A percentile compares a stretch with the other conserved stretches of the same genome.
Evolutionary conservation across 2,888 invertebrate genomes (phyloP).

Genomic region (Nomada flava): DNA sequence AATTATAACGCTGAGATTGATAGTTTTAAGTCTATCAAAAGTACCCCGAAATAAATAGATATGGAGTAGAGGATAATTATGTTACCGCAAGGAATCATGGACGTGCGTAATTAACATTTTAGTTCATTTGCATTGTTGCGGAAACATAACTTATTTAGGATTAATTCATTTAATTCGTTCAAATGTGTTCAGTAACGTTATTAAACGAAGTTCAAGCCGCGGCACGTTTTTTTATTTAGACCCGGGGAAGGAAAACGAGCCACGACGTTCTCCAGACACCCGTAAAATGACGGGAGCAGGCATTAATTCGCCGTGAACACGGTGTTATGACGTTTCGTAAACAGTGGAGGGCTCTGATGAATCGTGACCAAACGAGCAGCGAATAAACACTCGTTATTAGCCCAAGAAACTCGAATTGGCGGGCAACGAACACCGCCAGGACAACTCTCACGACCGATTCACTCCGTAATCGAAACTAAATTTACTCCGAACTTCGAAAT

Average conservation of each 20-base stretch:
- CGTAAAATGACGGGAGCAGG: slow-evolving; percentile 57
- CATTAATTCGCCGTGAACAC: slow-evolving; percentile 74
- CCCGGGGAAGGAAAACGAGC: slow-evolving; percentile 1
- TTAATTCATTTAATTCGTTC: too few species aligned
- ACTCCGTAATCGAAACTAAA: slow-evolving; percentile 44
- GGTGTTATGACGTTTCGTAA: slow-evolving; percentile 80
- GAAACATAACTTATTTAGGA: too few species aligned
- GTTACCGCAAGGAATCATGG: too few species aligned
- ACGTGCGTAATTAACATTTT: too few species aligned
- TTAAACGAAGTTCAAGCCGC: not conserved
- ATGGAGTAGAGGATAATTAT: too few species aligned
- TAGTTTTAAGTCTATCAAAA: too few species aligned
- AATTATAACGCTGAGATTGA: too few species aligned
- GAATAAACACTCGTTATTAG: slow-evolving; percentile 81
- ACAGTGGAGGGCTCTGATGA: slow-evolving; percentile 73
- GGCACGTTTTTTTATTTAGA: not conserved
- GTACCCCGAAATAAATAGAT: too few species aligned
- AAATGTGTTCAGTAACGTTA: not conserved
- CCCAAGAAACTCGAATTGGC: slow-evolving; percentile 75
- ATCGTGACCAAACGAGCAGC: slow-evolving; percentile 70
- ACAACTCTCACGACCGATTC: slow-evolving; percentile 49
- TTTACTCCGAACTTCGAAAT: slow-evolving; percentile 27
- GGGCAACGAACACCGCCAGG: slow-evolving; percentile 71
- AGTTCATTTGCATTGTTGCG: too few species aligned
- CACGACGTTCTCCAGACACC: slow-evolving; percentile 71